Conservation (phyloP, 2,113 vertebrate genomes). For the Mormoops blainvillei region DNA sequence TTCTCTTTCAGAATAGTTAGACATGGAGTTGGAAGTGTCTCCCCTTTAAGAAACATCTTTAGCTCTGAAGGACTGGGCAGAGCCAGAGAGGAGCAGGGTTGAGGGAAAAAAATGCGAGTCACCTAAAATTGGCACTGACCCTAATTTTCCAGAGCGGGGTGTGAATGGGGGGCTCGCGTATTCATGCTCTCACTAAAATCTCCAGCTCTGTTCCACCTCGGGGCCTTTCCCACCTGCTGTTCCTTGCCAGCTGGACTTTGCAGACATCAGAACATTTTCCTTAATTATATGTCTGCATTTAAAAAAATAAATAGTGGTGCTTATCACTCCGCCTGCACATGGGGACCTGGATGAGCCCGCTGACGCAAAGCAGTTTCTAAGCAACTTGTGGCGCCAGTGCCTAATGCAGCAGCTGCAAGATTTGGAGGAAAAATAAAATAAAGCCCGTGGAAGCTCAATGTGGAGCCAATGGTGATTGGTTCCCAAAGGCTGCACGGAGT, state of each 20-base stretch:
- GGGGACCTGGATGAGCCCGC: constrained; percentile 66
- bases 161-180: background rate
- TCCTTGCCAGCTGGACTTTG: constrained; percentile 13
- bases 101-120: background rate
- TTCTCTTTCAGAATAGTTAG: background rate
- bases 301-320: constrained; percentile 55
- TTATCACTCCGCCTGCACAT: constrained; percentile 75
- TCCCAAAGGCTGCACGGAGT: background rate
- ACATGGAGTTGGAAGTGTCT: background rate
- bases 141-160: background rate
- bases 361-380: constrained; percentile 69
- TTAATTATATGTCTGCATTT: constrained; percentile 73
- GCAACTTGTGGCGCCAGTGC: constrained; percentile 65
- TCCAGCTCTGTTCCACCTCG: background rate
- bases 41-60: background rate
- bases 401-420: constrained; percentile 22
- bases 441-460: constrained; percentile 53
- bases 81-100: background rate
- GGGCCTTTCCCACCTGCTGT: background rate
- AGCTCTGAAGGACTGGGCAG: background rate
- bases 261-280: constrained; percentile 43
- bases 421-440: constrained; percentile 60
- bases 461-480: constrained; percentile 52
- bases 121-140: background rate
- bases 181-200: background rate